Conservation (phyloP, 2,113 vertebrate genomes). For the Sus scrofa region DNA sequence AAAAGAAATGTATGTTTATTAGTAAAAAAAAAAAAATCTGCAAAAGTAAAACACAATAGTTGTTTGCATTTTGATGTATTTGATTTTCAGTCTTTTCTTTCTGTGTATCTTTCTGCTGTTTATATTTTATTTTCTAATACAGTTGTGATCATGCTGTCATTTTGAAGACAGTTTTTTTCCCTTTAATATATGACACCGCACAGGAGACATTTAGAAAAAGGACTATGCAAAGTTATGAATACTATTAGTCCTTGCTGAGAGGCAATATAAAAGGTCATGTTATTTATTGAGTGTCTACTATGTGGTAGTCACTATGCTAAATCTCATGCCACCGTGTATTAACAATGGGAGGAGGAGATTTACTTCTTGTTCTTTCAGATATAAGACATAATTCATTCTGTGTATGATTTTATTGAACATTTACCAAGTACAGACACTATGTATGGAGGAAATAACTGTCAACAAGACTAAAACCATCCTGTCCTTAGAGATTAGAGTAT, state of each 20-base stretch:
- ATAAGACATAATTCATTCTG: conserved; percentile 37
- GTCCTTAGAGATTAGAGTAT: conserved; percentile 1
- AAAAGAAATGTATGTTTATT: conserved; percentile 39
- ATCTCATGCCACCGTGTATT: background rate
- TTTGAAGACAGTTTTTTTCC: conserved; percentile 22
- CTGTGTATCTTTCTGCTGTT: background rate
- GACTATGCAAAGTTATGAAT: conserved; percentile 41
- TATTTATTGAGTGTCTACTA: conserved; percentile 54
- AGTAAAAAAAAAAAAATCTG: conserved; percentile 44
- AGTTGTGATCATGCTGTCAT: conserved; percentile 15
- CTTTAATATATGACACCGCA: conserved; percentile 30
- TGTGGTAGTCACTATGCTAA: conserved; percentile 33
- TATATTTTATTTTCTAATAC: conserved; percentile 60
- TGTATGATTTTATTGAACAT: conserved; percentile 48
- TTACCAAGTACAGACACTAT: background rate
- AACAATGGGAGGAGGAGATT: conserved; percentile 32
- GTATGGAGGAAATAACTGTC: background rate
- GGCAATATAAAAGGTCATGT: conserved; percentile 34
- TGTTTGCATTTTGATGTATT: conserved; percentile 29
- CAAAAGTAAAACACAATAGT: conserved; percentile 36
- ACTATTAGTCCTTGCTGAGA: conserved; percentile 38
- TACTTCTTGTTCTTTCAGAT: background rate
- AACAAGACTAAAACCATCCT: background rate
- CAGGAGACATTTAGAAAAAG: conserved; percentile 22
- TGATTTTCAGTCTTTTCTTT: conserved; percentile 25